These are phyloP conservation scores for Diadumene lineata DNA, from an alignment of 92 coral and sea anemone species.

Conservation along the genomic window DNA sequence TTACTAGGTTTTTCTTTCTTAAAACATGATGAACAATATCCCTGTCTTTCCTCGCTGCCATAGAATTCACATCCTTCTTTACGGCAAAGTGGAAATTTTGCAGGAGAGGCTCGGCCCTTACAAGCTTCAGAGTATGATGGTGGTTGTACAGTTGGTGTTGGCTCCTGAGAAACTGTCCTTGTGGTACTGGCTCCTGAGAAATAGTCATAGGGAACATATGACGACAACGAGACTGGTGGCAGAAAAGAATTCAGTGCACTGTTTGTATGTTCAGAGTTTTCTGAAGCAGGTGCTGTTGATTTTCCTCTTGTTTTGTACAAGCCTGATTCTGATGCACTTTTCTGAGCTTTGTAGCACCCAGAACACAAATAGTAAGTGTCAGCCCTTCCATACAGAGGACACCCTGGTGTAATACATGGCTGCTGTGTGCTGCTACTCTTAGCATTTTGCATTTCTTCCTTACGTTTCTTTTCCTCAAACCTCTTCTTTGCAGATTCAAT, in stretches of 20 bases:
- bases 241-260: slow-evolving; percentile 26
- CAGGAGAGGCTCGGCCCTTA: slow-evolving; percentile 1
- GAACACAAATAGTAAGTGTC: slow-evolving; percentile 89
- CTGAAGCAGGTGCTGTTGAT: slow-evolving; percentile 4
- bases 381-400: slow-evolving; percentile 82
- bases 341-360: slow-evolving; percentile 83
- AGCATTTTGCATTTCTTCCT: slow-evolving; percentile 28
- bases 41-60: slow-evolving; percentile 76
- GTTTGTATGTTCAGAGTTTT: not conserved
- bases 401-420: slow-evolving; percentile 81
- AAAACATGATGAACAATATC: slow-evolving; percentile 87
- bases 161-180: not conserved
- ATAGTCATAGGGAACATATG: slow-evolving; percentile 47
- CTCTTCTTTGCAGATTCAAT: slow-evolving; percentile 74
- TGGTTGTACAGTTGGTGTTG: slow-evolving; percentile 3
- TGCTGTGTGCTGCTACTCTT: slow-evolving; percentile 15
- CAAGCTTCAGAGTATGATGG: slow-evolving; percentile 47
- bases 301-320: slow-evolving; percentile 35
- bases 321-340: slow-evolving; percentile 64
- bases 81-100: slow-evolving; percentile 31
- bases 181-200: not conserved
- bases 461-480: slow-evolving; percentile 85
- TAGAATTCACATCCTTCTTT: slow-evolving; percentile 67
- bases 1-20: slow-evolving; percentile 12
- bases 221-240: slow-evolving; percentile 53